Evolutionary conservation across 37 sponge, comb jelly and placozoan species (phyloP), one percentile per base, ranked within the genome.

Genomic region (Ianthella basta): DNA sequence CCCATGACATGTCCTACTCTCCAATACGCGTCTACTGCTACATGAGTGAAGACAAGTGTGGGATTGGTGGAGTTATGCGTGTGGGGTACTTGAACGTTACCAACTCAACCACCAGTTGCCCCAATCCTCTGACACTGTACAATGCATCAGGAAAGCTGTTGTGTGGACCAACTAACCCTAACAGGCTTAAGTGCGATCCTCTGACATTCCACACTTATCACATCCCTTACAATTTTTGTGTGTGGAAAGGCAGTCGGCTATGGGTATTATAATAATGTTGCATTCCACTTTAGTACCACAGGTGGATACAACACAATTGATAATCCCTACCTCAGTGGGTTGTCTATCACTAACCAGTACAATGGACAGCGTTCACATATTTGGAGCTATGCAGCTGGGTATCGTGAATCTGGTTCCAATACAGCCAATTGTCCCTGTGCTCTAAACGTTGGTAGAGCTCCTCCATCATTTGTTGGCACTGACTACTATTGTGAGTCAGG

Each of bases 331-430:
- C 37, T 37, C 40, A 72, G 39, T 72, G 73, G 73, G 16, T 40
- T 72, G 40, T 72, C 73, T 19, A 72, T 72, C 40, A 72, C 73
- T 37, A n/a, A n/a, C n/a, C n/a, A n/a, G n/a, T n/a, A n/a, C n/a
- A 33, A 33, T 72, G 39, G 13, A 20, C 23, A 37, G 8, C 8
- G 27, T 16, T 37, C 32, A 23, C 80, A 79, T 79, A 30, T 79
- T 6, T 79, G 80, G 80, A 37, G 56, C 10, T 79, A 79, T 56
- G 57, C 80, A 34, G 59, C 59, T 79, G 59, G 80, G 32, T 41
- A 41, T 79, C 32, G 5, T 8, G 73, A 72, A 19, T 8, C 13
- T 34, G 37, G 16, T 8, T 34, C 30, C 30, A 72, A 6, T 37
- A 34, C 35, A 8, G 14, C 32, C 73, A 54, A 79, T 57, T 79